A percentile compares a stretch with the other conserved stretches of the same genome.
These are phyloP conservation scores for Trichonephila clavipes DNA, from an alignment of 1,140 invertebrate species.

Conservation along the genomic window DNA sequence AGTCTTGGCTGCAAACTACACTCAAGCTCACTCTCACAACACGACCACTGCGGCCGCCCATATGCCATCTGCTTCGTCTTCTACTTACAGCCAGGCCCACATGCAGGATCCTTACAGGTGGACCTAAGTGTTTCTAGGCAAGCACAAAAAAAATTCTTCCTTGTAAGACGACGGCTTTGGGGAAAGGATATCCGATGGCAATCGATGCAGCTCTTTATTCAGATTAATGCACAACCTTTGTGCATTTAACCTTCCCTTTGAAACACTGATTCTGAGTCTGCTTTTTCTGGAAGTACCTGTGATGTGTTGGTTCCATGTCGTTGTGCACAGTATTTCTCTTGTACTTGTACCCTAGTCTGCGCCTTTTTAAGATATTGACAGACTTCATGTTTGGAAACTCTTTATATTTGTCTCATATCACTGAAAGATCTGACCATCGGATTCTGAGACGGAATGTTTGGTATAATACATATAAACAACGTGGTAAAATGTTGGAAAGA, in stretches of 20 bases:
- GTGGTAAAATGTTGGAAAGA: constrained; percentile 74
- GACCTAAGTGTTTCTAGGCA: constrained; percentile 16
- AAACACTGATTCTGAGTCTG: constrained; percentile 51
- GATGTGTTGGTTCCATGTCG: constrained; percentile 63
- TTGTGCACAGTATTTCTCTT: constrained; percentile 75
- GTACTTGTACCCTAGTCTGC: constrained; percentile 74
- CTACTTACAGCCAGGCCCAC: constrained; percentile 64
- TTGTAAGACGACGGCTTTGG: neutral
- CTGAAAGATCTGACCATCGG: constrained; percentile 67
- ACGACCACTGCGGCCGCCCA: constrained; percentile 39
- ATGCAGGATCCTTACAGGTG: constrained; percentile 72
- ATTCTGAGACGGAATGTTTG: constrained; percentile 70
- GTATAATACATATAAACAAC: constrained; percentile 39
- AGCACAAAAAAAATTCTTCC: neutral
- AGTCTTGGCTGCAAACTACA: constrained; percentile 70
- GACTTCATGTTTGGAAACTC: constrained; percentile 72
- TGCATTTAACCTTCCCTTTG: constrained; percentile 52
- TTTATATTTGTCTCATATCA: constrained; percentile 76
- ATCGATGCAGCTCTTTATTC: constrained; percentile 65
- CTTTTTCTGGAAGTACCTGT: constrained; percentile 73
- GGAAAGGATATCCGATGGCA: constrained; percentile 36
- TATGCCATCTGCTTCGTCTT: constrained; percentile 38
- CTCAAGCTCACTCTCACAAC: constrained; percentile 65
- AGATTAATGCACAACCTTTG: neutral
- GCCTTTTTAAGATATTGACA: constrained; percentile 76